Conservation (phyloP, 1,140 invertebrate genomes). For the Medauroidea extradentata region DNA sequence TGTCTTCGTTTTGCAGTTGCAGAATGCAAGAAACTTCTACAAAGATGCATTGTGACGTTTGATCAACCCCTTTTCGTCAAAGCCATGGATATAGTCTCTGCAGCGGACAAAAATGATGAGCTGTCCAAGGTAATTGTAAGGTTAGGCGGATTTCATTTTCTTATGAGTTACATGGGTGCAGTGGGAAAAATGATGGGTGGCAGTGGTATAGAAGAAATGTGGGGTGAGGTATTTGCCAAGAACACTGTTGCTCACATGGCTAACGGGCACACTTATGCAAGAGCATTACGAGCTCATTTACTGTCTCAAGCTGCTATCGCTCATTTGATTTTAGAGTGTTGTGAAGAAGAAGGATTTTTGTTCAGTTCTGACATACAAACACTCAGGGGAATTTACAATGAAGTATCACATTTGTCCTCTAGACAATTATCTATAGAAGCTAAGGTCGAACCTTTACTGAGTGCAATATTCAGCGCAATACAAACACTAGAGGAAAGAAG, state of each 20-base stretch:
- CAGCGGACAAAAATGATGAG: constrained; percentile 3
- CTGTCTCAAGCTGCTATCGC: constrained; percentile 33
- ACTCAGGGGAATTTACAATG: not conserved
- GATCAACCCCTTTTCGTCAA: constrained; percentile 38
- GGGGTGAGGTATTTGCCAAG: no score
- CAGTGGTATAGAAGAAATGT: constrained; percentile 39
- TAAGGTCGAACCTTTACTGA: not conserved
- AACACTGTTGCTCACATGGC: no score
- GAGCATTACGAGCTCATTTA: constrained; percentile 39
- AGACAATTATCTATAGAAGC: not conserved
- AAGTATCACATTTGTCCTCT: not conserved
- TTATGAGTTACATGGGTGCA: constrained; percentile 40
- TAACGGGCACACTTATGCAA: constrained; percentile 29
- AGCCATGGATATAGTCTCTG: constrained; percentile 43
- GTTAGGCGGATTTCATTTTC: constrained; percentile 33
- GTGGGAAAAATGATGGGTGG: constrained; percentile 43
- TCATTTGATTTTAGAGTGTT: constrained; percentile 24
- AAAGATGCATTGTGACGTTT: constrained; percentile 24
- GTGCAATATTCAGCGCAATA: not conserved
- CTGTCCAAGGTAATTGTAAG: constrained; percentile 21
- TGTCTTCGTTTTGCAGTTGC: constrained; percentile 17
- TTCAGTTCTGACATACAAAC: not conserved
- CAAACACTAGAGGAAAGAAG: not conserved
- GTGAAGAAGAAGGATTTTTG: not conserved
- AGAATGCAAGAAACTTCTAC: constrained; percentile 14